Base-by-base conservation (phyloP, 2,888 invertebrate species). In the Dicyrtomina minuta region DNA sequence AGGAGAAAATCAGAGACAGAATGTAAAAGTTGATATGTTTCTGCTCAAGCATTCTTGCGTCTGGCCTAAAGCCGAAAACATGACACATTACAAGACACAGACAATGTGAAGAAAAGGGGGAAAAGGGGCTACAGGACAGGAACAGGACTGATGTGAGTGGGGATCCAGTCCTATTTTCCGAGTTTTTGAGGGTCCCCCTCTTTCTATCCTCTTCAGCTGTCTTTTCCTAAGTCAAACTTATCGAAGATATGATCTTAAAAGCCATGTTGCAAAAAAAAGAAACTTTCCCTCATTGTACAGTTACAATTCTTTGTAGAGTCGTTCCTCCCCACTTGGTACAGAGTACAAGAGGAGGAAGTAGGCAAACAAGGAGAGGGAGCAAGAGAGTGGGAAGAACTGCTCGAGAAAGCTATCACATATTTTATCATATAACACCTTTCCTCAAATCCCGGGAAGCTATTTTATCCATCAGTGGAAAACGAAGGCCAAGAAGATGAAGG, bases 361-460 rank as follows among this genome's bases (percentile, higher is more conserved):
- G 33, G 33, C 33, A 33, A 33, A 33, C 33, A 33, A 33, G 33
- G 33, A 33, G 33, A 8, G 8, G 33, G 3, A 33, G 33, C 4
- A 33, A 33, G n/a, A n/a, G 33, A 33, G 33, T 33, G 8, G 33
- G 33, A 33, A 33, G n/a, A n/a, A n/a, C n/a, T n/a, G n/a, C n/a
- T n/a, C 20, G 17, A 6, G 17, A 49, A 49, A 51, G 64, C 64
- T 49, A 64, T 64, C 64, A 33, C 64, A 53, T 64, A 64, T 64
- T 51, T 64, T 64, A 64, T 64, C 51, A 33, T 51, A 64, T 64
- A 26, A 64, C 22, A 64, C 51, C 53, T 64, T 64, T 62, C 8
- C 33, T 33, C 33, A 33, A 33, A 55, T 55, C 27, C 55, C 15
- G 27, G 26, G 15, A 26, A 10, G 10, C 55, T 51, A n/a, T 51